Conservation (phyloP, 2,113 vertebrate species). For the Numida meleagris region DNA sequence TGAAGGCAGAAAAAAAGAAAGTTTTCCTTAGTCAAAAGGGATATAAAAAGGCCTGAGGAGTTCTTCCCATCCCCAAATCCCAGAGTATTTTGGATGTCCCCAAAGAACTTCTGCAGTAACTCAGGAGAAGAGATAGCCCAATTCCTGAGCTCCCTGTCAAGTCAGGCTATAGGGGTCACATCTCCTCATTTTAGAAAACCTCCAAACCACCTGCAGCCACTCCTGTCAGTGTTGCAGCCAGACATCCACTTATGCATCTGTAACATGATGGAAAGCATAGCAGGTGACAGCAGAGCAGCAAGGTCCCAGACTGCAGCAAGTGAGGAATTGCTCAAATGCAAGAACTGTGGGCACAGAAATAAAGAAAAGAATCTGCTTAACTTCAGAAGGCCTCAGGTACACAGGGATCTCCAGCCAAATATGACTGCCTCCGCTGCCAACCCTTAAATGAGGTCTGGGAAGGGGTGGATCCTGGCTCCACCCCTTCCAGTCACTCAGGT, state of each 20-base stretch:
- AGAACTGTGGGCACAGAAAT: too few relatives aligned
- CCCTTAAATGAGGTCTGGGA: too few relatives aligned
- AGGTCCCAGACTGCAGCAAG: too few relatives aligned
- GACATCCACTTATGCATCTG: background rate
- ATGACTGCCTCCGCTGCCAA: too few relatives aligned
- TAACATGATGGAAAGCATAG: too few relatives aligned
- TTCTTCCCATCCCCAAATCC: background rate
- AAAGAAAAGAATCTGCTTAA: too few relatives aligned
- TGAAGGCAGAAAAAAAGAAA: background rate
- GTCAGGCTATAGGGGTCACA: background rate
- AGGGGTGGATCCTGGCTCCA: too few relatives aligned
- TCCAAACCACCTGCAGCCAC: background rate
- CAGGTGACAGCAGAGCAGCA: too few relatives aligned
- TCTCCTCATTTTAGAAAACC: background rate
- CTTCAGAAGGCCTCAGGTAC: too few relatives aligned
- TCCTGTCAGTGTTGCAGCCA: background rate
- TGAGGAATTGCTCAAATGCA: too few relatives aligned
- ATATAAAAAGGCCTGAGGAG: background rate
- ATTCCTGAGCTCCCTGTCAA: background rate
- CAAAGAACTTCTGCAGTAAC: background rate
- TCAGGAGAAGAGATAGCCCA: background rate
- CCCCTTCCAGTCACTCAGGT: too few relatives aligned
- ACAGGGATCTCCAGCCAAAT: too few relatives aligned
- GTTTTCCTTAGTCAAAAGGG: background rate
- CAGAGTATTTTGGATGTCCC: background rate